A percentile compares a stretch with the other conserved stretches of the same genome.
Evolutionary conservation across 2,797 vertebrate species (phyloP).

Genomic region (Trachops cirrhosus): DNA sequence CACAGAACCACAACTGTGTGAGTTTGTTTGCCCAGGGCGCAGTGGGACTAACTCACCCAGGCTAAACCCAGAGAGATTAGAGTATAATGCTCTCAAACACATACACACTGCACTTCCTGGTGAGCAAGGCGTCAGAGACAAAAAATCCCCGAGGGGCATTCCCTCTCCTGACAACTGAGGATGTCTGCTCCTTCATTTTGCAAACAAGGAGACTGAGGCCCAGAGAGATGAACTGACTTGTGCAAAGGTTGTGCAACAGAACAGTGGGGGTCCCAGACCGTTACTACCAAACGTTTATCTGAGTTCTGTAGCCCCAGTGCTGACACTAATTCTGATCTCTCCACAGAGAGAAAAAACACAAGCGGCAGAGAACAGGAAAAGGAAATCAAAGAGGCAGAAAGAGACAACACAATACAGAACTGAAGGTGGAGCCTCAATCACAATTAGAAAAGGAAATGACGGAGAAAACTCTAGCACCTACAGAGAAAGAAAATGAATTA

Average conservation of each 20-base stretch:
- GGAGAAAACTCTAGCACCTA: not conserved
- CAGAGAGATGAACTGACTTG: not conserved
- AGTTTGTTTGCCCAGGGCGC: not conserved
- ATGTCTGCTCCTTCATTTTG: not conserved
- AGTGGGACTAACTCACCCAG: not conserved
- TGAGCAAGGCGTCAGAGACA: not conserved
- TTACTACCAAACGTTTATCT: not conserved
- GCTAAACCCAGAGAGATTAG: not conserved
- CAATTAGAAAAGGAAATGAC: not conserved
- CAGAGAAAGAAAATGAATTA: not conserved
- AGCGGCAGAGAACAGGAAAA: conserved; percentile 77
- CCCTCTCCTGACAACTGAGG: not conserved
- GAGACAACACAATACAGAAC: conserved; percentile 71
- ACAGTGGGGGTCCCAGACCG: not conserved
- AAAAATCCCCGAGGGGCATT: not conserved
- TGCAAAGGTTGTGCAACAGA: not conserved
- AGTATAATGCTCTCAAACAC: not conserved
- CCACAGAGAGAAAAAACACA: conserved; percentile 83
- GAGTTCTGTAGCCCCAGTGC: not conserved
- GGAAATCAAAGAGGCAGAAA: conserved; percentile 78
- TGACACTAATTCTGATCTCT: conserved; percentile 56
- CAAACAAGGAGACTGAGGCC: not conserved
- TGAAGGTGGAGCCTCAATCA: not conserved
- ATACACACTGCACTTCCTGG: not conserved
- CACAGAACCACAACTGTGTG: not conserved